Percentiles rank a stretch among this genome's conserved stretches.
These are phyloP conservation scores for Penaeus japonicus DNA, from an alignment of 1,140 invertebrate species.

Conservation along the genomic window DNA sequence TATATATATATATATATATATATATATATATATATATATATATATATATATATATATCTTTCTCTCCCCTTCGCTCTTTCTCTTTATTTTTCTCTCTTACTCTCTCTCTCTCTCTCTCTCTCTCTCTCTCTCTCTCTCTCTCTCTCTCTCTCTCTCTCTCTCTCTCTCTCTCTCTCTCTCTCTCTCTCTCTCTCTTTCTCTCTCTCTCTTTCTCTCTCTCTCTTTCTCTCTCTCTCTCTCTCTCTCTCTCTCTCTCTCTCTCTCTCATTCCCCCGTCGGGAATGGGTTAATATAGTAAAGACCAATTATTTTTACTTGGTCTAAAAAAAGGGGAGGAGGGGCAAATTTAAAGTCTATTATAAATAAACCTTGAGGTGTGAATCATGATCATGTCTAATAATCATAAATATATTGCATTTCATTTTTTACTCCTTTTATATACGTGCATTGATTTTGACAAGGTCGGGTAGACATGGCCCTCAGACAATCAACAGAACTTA, in stretches of 20 bases:
- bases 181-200: neutral
- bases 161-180: neutral
- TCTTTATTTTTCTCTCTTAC: neutral
- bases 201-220: neutral
- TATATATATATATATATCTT: neutral
- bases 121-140: neutral
- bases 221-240: neutral
- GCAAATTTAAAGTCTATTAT: too few species aligned
- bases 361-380: too few species aligned
- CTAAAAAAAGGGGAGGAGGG: too few species aligned
- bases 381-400: too few species aligned
- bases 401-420: too few species aligned
- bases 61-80: neutral
- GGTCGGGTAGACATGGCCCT: too few species aligned
- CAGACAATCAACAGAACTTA: too few species aligned
- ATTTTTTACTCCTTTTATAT: too few species aligned
- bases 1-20: neutral
- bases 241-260: neutral
- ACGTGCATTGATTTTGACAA: too few species aligned
- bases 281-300: too few species aligned
- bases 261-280: neutral
- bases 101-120: neutral
- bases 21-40: too few species aligned
- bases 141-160: neutral
- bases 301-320: too few species aligned